These are phyloP conservation scores for Turritopsis rubra DNA, from an alignment of 30 jellyfish, hydroid and myxozoan genomes.

Conservation along the genomic window DNA sequence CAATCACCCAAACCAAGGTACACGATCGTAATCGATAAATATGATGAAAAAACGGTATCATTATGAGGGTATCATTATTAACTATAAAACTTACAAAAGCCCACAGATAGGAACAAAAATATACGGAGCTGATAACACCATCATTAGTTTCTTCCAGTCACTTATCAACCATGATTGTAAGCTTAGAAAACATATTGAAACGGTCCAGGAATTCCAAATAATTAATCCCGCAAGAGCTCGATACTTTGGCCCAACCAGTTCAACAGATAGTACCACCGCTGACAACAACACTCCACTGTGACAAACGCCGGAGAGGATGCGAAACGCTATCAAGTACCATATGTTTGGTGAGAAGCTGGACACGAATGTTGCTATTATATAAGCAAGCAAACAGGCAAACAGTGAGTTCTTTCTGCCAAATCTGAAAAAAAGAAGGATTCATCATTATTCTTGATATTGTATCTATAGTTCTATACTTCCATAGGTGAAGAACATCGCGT, in stretches of 20 bases:
- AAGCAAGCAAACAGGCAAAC: neutral
- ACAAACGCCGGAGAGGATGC: constrained; percentile 7
- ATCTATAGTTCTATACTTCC: too few species aligned
- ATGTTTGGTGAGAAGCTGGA: constrained; percentile 27
- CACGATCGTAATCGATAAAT: too few species aligned
- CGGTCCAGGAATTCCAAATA: constrained; percentile 68
- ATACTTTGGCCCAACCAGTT: constrained; percentile 71
- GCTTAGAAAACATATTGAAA: constrained; percentile 59
- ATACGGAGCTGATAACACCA: constrained; percentile 76
- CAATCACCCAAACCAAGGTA: too few species aligned
- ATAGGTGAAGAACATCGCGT: too few species aligned
- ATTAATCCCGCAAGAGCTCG: constrained; percentile 80
- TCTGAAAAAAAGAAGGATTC: neutral
- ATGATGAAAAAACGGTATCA: too few species aligned
- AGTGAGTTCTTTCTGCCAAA: constrained; percentile 18
- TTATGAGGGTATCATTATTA: neutral
- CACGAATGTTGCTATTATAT: neutral
- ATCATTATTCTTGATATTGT: too few species aligned
- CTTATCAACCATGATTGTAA: constrained; percentile 63
- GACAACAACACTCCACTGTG: constrained; percentile 46
- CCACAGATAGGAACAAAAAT: constrained; percentile 10
- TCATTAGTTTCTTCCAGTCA: constrained; percentile 67
- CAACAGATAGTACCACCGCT: constrained; percentile 67
- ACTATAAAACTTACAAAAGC: neutral
- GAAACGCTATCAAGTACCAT: constrained; percentile 4